Base-by-base conservation (phyloP, 2,797 vertebrate species). In the Pangasius macronema region DNA sequence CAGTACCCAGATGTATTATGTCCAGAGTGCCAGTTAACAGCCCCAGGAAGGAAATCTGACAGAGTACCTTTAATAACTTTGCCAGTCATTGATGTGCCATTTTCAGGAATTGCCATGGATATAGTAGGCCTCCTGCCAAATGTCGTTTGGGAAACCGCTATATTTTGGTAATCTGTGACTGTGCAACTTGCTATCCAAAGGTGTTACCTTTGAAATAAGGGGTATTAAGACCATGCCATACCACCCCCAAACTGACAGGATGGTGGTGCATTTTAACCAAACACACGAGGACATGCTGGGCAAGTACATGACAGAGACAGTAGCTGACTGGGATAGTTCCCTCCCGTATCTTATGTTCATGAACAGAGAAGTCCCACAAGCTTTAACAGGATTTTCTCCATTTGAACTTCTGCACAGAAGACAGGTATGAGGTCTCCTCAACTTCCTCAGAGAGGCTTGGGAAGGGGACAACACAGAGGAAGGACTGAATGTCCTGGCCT, bases 321-420 rank as follows among this genome's bases (percentile, higher is more conserved):
- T n/a, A 30, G 2, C 42, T 10, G 59, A 86, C 30, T 70, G 75
- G 49, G 85, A 85, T 46, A 30, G 8, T 0, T 85, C 73, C 57
- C 33, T 79, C 1, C 57, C 49, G 8, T 80, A 86, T 39, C 5
- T 77, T 5, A 10, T 85, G 1, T 76, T 85, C 18, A 57, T 53
- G 6, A 75, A 85, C 53, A 16, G 72, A 5, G 72, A 76, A n/a
- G 72, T 65, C 1, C 84, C 84, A 39, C 84, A 85, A 36, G 33
- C 70, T 16, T 85, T 27, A 2, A 81, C 18, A 1, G 55, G 77
- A 33, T 81, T 57, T 10, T 84, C 51, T 4, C 83, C 30, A 13
- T 84, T 73, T 24, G 7, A 77, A 20, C 53, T 85, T 22, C 57
- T 85, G 6, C 76, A 85, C 61, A 73, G 84, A 63, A 22, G 33